These are phyloP conservation scores for Tridacna gigas DNA, from an alignment of 2,888 invertebrate genomes.

Conservation along the genomic window DNA sequence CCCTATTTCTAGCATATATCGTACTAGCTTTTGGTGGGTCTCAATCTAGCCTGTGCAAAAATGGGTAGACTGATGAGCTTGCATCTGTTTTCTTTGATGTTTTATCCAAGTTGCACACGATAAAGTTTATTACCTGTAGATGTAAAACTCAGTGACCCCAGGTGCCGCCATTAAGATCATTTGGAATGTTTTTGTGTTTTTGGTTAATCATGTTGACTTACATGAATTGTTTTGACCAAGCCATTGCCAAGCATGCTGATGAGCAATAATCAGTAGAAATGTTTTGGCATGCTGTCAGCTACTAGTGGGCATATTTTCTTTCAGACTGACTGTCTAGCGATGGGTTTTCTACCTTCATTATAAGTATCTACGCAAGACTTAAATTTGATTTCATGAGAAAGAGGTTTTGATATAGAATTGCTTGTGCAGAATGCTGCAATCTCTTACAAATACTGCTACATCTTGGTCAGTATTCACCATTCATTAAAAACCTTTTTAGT, in stretches of 20 bases:
- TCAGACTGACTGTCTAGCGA: not conserved
- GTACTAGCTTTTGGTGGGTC: too few relatives aligned
- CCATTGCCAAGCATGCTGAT: conserved; percentile 16
- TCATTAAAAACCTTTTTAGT: too few relatives aligned
- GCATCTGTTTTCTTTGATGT: conserved; percentile 7
- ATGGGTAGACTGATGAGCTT: not conserved
- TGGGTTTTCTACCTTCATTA: too few relatives aligned
- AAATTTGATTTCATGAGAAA: too few relatives aligned
- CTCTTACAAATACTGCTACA: too few relatives aligned
- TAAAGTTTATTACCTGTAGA: not conserved
- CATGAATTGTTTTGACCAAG: conserved; percentile 27
- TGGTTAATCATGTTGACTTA: not conserved
- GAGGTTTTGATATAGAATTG: too few relatives aligned
- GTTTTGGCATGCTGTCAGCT: conserved; percentile 36
- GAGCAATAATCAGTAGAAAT: conserved; percentile 28
- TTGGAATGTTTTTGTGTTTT: conserved; percentile 8
- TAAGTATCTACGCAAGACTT: too few relatives aligned
- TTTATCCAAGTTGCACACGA: conserved; percentile 11
- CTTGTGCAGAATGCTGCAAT: too few relatives aligned
- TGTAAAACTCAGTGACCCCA: not conserved
- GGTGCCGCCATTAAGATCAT: conserved; percentile 5
- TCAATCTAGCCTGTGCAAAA: not conserved
- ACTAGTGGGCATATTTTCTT: not conserved
- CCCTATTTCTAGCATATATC: too few relatives aligned
- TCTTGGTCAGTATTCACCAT: too few relatives aligned